Base-by-base conservation (phyloP, 2,888 invertebrate species). In the Hipparchia sbordonii region DNA sequence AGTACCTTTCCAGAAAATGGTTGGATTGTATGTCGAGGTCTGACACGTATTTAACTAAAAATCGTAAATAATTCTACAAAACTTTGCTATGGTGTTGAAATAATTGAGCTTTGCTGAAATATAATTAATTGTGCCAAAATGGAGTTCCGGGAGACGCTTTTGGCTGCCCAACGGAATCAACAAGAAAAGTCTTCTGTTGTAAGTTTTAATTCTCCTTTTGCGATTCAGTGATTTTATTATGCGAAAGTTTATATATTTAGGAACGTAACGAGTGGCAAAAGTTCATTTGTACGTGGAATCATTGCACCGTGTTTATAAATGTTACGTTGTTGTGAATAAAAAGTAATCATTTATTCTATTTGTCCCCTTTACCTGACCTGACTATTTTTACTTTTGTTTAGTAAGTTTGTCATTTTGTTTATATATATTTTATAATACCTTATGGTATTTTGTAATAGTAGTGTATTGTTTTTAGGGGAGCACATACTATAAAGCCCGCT, bases 401-500 rank as follows among this genome's bases (percentile, higher is more conserved):
- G 33, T 65, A 52, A 33, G 63, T 52, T 52, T 12, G 33, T 65
- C 52, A 33, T 61, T 2, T 54, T 48, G 48, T 12, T 2, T 54
- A 54, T 54, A 4, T 12, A 2, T 59, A 6, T 51, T 10, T 12
- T 23, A 13, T 48, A 45, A n/a, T 46, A 13, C 7, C 8, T 13
- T 13, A 13, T 56, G 13, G 52, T 52, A 48, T 52, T 52, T 12
- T 52, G 52, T 52, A 51, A 51, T 51, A 4, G 52, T 12, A 66
- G 51, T 48, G 23, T 54, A 52, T 78, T 75, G 71, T 70, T 87
- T 88, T 80, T 80, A 94, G 94, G 88, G 86, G 57, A 93, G 81
- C 78, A 79, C 79, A 88, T 97, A 95, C 83, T 98, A 97, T 83
- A 96, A 95, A 82, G 96, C 97, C 2, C 96, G 96, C 78, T 97